Evolutionary conservation across 1,140 invertebrate species (phyloP).

Genomic region (Druon quercuslanigerum): DNA sequence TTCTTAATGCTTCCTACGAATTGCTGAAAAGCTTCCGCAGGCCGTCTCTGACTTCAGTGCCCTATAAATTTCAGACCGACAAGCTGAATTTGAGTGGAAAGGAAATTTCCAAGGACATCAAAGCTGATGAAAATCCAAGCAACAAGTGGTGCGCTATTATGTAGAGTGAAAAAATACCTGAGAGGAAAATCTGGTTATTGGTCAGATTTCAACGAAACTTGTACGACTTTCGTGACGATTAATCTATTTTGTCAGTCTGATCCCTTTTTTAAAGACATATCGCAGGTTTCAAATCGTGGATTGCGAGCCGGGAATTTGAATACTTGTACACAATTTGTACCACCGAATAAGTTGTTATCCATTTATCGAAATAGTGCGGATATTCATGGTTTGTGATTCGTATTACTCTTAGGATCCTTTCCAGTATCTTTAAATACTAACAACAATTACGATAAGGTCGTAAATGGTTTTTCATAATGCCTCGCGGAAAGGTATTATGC

Average conservation of each 20-base stretch:
- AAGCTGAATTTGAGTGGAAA: conserved; percentile 48
- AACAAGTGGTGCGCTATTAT: conserved; percentile 67
- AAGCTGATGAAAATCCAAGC: conserved; percentile 35
- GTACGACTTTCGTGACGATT: conserved; percentile 26
- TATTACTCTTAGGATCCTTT: neutral
- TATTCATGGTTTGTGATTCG: neutral
- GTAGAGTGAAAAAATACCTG: conserved; percentile 48
- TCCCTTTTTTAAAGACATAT: conserved; percentile 17
- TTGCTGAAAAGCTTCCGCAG: conserved; percentile 55
- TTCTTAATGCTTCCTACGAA: conserved; percentile 59
- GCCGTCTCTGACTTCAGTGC: conserved; percentile 60
- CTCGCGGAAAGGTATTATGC: neutral
- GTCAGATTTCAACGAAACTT: neutral
- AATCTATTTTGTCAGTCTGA: neutral
- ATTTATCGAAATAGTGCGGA: neutral
- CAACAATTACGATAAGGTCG: neutral
- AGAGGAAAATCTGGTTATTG: neutral
- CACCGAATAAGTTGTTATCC: neutral
- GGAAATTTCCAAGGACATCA: conserved; percentile 35
- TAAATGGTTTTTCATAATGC: neutral
- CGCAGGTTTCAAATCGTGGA: neutral
- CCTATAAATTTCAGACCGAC: conserved; percentile 57
- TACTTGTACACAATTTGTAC: neutral
- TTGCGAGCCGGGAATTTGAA: neutral
- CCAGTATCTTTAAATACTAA: neutral